Evolutionary conservation across 2,888 invertebrate genomes (phyloP).

Genomic region (Dryobotodes eremita): DNA sequence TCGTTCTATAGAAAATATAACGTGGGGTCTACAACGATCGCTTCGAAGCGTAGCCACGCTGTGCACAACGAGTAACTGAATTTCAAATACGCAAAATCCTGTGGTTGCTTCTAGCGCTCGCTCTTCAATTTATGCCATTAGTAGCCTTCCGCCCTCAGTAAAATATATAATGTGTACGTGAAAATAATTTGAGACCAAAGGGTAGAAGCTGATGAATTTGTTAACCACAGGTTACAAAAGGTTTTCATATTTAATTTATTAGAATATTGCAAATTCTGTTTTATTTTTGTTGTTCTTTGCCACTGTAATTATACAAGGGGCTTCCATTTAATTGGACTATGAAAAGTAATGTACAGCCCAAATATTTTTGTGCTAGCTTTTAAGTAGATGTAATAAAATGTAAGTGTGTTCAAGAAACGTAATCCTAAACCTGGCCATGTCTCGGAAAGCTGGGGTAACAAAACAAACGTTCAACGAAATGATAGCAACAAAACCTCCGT

Average conservation of each 20-base stretch:
- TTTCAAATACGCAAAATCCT: constrained; percentile 88
- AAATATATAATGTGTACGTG: constrained; percentile 79
- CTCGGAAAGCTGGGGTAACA: constrained; percentile 75
- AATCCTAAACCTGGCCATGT: constrained; percentile 70
- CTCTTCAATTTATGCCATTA: constrained; percentile 88
- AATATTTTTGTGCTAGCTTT: constrained; percentile 51
- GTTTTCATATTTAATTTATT: constrained; percentile 64
- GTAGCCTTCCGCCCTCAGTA: constrained; percentile 81
- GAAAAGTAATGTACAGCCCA: constrained; percentile 45
- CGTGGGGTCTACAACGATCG: constrained; percentile 77
- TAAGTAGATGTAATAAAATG: constrained; percentile 57
- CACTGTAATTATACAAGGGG: constrained; percentile 49
- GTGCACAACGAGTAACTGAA: constrained; percentile 83
- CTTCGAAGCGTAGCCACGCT: constrained; percentile 76
- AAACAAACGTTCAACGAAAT: constrained; percentile 83
- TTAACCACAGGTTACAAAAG: constrained; percentile 72
- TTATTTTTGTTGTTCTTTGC: constrained; percentile 60
- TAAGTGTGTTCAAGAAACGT: constrained; percentile 62
- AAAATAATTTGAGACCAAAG: constrained; percentile 77
- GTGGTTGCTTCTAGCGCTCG: constrained; percentile 83
- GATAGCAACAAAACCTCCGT: constrained; percentile 85
- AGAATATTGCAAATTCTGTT: constrained; percentile 57
- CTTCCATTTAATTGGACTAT: constrained; percentile 44
- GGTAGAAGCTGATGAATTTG: constrained; percentile 74
- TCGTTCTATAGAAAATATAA: constrained; percentile 77